These are phyloP conservation scores for Gadus chalcogrammus DNA, from an alignment of 2,113 vertebrate genomes.

Conservation along the genomic window DNA sequence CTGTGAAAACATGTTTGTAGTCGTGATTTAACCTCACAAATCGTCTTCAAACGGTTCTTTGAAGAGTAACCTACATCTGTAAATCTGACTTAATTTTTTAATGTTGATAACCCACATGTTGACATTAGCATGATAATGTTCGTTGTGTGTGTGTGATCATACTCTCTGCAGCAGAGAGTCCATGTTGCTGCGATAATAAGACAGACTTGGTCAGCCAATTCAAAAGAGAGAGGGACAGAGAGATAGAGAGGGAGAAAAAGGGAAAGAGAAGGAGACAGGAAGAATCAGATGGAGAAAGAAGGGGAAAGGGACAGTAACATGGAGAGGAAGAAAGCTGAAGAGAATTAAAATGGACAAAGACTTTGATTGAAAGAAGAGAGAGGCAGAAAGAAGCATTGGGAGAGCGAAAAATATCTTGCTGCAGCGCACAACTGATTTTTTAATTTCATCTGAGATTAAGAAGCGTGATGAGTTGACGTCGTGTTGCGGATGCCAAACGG, in stretches of 20 bases:
- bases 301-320: slow-evolving; percentile 14
- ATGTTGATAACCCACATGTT: too few species aligned
- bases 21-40: too few species aligned
- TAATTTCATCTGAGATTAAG: slow-evolving; percentile 51
- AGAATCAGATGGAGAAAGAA: background rate
- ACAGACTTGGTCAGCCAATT: too few species aligned
- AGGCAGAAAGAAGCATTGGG: slow-evolving; percentile 19
- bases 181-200: too few species aligned
- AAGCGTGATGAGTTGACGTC: slow-evolving; percentile 37
- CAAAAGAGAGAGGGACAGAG: slow-evolving; percentile 20
- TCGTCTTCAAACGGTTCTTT: too few species aligned
- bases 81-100: too few species aligned
- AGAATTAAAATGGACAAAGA: background rate
- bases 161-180: background rate
- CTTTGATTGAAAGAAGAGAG: background rate
- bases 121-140: background rate
- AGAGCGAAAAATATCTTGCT: background rate
- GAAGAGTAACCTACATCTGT: too few species aligned
- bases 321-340: slow-evolving; percentile 7
- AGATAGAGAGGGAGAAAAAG: slow-evolving; percentile 1
- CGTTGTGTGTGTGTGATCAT: slow-evolving; percentile 8
- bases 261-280: slow-evolving; percentile 11
- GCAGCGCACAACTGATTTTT: slow-evolving; percentile 39
- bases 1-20: too few species aligned
- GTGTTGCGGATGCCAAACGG: slow-evolving; percentile 23